phyloP scores from a whole-genome alignment of 2,888 invertebrate genomes.

The Ferdinandea cuprea region DNA sequence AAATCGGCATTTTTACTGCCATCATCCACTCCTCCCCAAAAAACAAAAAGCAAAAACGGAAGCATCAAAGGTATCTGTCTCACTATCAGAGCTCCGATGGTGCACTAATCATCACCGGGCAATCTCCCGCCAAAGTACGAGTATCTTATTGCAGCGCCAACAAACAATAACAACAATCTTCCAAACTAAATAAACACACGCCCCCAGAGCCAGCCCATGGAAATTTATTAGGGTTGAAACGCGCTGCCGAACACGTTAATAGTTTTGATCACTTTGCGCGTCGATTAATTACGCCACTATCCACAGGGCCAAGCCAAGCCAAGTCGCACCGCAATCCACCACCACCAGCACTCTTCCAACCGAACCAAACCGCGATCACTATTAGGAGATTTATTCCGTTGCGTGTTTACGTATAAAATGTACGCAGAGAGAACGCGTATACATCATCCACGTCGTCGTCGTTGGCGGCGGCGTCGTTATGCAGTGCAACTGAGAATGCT shows the following conservation, averaged over 20 bases:
- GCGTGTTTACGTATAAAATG: conserved; percentile 17
- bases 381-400: conserved; percentile 28
- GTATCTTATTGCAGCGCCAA: conserved; percentile 51
- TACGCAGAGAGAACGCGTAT: conserved; percentile 17
- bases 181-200: conserved; percentile 56
- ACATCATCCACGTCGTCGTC: conserved; percentile 34
- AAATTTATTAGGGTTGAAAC: conserved; percentile 64
- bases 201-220: conserved; percentile 6
- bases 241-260: conserved; percentile 57
- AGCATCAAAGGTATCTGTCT: conserved; percentile 43
- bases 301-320: not conserved
- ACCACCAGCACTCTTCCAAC: not conserved
- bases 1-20: conserved; percentile 31
- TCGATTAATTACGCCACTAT: conserved; percentile 63
- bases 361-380: not conserved
- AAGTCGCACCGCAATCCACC: not conserved
- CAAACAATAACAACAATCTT: conserved; percentile 57
- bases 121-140: conserved; percentile 49
- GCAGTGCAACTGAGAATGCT: conserved; percentile 7
- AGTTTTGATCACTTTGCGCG: conserved; percentile 71
- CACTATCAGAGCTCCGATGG: conserved; percentile 19
- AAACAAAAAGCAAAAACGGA: conserved; percentile 19
- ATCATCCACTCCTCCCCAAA: not conserved
- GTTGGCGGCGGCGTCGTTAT: conserved; percentile 31
- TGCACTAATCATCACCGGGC: conserved; percentile 30